A percentile compares a stretch with the other conserved stretches of the same genome.
Conservation (phyloP, 2,888 invertebrate genomes). For the Amiota mariae region DNA sequence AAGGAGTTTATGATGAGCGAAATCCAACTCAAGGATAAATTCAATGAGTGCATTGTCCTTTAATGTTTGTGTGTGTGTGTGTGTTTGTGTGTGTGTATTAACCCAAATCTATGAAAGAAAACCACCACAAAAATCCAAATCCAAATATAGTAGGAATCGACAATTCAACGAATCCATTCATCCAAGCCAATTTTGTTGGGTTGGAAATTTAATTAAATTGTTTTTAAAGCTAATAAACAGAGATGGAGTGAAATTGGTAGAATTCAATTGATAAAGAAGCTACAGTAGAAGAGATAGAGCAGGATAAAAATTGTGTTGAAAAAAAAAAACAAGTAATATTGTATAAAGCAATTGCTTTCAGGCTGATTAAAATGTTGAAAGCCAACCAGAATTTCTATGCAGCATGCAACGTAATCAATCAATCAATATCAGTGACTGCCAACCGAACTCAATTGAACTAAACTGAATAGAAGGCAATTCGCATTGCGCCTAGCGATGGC, state of each 20-base stretch:
- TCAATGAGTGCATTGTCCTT: background rate
- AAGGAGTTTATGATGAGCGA: background rate
- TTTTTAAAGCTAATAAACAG: conserved; percentile 7
- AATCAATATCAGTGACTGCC: conserved; percentile 19
- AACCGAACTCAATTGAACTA: background rate
- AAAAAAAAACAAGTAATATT: background rate
- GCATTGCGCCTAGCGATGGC: background rate
- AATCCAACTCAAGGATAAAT: background rate
- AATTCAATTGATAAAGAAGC: background rate
- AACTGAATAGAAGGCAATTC: background rate
- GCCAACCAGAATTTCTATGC: conserved; percentile 57
- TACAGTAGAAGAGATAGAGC: background rate
- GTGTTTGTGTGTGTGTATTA: too few species aligned
- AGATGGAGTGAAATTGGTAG: background rate
- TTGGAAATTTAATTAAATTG: background rate
- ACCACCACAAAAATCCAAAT: too few species aligned
- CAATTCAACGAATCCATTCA: too few species aligned
- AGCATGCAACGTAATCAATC: conserved; percentile 56
- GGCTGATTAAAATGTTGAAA: conserved; percentile 60
- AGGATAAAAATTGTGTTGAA: conserved; percentile 1
- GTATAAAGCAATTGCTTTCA: conserved; percentile 47
- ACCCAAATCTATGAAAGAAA: too few species aligned
- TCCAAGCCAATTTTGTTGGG: too few species aligned
- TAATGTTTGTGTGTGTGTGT: too few species aligned
- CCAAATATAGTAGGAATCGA: too few species aligned